Conservation (phyloP, 2,888 invertebrate genomes). For the Monopis laevigella region DNA sequence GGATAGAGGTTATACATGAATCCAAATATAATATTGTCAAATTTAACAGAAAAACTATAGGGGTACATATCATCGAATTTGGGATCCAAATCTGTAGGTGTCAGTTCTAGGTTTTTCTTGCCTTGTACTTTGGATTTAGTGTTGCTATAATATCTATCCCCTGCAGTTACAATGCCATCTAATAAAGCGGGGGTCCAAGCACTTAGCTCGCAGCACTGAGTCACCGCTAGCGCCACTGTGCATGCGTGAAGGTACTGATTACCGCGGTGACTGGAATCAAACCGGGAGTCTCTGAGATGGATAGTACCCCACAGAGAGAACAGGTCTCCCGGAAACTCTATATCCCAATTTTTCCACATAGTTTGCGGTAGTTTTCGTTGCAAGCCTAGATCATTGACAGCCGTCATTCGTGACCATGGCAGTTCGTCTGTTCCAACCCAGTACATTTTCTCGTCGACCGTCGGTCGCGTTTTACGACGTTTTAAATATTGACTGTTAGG, state of each 20-base stretch:
- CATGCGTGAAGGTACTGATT: conserved; percentile 71
- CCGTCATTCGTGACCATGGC: conserved; percentile 50
- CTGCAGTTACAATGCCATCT: conserved; percentile 69
- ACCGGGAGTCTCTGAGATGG: conserved; percentile 68
- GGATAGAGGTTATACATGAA: conserved; percentile 66
- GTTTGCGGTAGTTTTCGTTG: conserved; percentile 38
- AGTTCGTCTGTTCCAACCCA: conserved; percentile 48
- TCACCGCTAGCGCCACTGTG: conserved; percentile 68
- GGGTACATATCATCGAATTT: conserved; percentile 66
- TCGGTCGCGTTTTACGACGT: conserved; percentile 32
- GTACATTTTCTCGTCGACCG: conserved; percentile 59
- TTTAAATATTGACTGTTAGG: conserved; percentile 43
- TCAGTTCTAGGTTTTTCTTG: conserved; percentile 64
- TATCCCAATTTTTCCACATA: conserved; percentile 73
- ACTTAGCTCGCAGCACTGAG: conserved; percentile 64
- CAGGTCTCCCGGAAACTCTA: conserved; percentile 73
- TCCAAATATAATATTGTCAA: conserved; percentile 67
- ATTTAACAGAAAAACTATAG: conserved; percentile 63
- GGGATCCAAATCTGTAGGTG: conserved; percentile 62
- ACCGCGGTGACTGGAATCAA: conserved; percentile 62
- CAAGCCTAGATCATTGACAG: conserved; percentile 43
- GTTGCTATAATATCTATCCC: conserved; percentile 65
- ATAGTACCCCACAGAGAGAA: conserved; percentile 75
- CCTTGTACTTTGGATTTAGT: conserved; percentile 48
- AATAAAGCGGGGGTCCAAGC: conserved; percentile 72